Evolutionary conservation across 2,888 invertebrate species (phyloP).

Genomic region (Pharmacophagus antenor): DNA sequence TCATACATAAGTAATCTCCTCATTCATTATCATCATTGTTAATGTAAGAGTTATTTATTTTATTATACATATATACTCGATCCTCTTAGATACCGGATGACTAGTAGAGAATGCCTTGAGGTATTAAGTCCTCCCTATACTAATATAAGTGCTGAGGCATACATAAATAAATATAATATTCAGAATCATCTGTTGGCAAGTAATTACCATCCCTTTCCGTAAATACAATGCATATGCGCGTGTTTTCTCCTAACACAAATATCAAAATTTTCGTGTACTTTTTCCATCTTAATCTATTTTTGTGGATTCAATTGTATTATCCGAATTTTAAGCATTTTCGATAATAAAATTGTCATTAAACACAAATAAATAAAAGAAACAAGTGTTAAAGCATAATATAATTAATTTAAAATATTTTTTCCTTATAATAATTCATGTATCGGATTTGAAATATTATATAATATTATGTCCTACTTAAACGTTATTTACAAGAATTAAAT

Average conservation of each 20-base stretch:
- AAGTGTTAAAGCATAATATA: background rate
- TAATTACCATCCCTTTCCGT: background rate
- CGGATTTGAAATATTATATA: background rate
- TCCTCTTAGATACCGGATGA: no score
- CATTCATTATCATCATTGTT: no score
- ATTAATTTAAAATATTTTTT: background rate
- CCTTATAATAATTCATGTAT: background rate
- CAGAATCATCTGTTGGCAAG: background rate
- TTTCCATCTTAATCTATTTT: background rate
- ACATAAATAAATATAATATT: background rate
- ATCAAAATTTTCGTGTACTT: background rate
- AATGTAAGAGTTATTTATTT: no score
- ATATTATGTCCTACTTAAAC: background rate
- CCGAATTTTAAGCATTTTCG: background rate
- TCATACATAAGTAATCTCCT: no score
- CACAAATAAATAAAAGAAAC: background rate
- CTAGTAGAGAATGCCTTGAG: no score
- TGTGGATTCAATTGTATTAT: background rate
- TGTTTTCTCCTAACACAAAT: background rate
- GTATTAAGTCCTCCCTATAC: no score
- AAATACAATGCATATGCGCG: background rate
- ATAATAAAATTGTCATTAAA: background rate
- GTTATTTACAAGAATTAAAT: slow-evolving; percentile 27
- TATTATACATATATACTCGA: no score
- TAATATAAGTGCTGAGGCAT: no score